Percentiles rank a stretch among this genome's conserved stretches.
Conservation (phyloP, 2,888 invertebrate genomes). For the Dryomyza anilis region DNA sequence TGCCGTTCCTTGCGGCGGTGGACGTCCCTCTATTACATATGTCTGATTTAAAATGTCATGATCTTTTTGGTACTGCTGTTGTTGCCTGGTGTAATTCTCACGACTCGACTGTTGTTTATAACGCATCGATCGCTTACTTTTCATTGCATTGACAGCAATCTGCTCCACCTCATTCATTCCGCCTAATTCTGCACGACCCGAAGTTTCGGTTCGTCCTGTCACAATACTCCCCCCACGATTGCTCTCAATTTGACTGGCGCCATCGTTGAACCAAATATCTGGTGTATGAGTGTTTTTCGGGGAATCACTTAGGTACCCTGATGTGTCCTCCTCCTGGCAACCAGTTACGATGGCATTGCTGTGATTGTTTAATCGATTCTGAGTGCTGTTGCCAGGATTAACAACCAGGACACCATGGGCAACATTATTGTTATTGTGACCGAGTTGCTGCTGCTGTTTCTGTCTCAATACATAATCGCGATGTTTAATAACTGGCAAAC, state of each 20-base stretch:
- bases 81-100: slow-evolving; percentile 22
- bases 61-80: slow-evolving; percentile 26
- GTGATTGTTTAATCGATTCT: slow-evolving; percentile 41
- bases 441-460: slow-evolving; percentile 38
- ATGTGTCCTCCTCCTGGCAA: slow-evolving; percentile 75
- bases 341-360: slow-evolving; percentile 44
- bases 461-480: slow-evolving; percentile 23
- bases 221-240: slow-evolving; percentile 37
- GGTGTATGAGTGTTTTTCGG: slow-evolving; percentile 64
- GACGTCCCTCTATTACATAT: slow-evolving; percentile 43
- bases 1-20: slow-evolving; percentile 33
- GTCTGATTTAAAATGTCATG: slow-evolving; percentile 38
- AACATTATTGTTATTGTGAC: slow-evolving; percentile 29
- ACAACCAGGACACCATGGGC: slow-evolving; percentile 37
- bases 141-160: slow-evolving; percentile 26
- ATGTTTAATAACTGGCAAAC: slow-evolving; percentile 70
- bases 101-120: slow-evolving; percentile 28
- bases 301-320: slow-evolving; percentile 83
- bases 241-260: slow-evolving; percentile 50
- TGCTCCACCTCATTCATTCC: slow-evolving; percentile 31
- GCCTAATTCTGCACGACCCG: slow-evolving; percentile 6
- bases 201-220: neutral
- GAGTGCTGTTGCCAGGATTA: slow-evolving; percentile 45
- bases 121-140: slow-evolving; percentile 45
- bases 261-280: slow-evolving; percentile 62